These are phyloP conservation scores for Stichodactyla helianthus DNA, from an alignment of 64 coral and sea anemone genomes.

Conservation along the genomic window DNA sequence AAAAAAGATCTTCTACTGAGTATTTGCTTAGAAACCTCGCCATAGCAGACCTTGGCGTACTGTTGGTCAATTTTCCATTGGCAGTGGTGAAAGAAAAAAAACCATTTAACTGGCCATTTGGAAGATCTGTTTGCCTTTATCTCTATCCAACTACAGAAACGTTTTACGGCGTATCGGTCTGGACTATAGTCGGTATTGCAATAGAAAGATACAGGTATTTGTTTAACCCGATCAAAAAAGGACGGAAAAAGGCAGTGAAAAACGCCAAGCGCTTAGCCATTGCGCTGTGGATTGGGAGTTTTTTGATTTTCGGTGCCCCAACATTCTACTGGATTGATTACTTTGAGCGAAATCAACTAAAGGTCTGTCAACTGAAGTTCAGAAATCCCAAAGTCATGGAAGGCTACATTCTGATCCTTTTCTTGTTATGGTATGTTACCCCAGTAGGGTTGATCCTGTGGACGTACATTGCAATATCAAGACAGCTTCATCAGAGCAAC, in stretches of 20 bases:
- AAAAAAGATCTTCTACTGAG: slow-evolving; percentile 38
- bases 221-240: not conserved
- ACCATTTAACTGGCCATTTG: slow-evolving; percentile 56
- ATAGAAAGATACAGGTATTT: slow-evolving; percentile 55
- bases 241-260: not conserved
- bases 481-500: slow-evolving; percentile 31
- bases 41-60: slow-evolving; percentile 52
- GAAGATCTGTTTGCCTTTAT: slow-evolving; percentile 42
- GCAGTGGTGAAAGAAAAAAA: slow-evolving; percentile 38
- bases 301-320: slow-evolving; percentile 33
- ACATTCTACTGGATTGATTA: slow-evolving; percentile 40
- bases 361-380: not conserved
- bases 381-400: not conserved
- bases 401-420: slow-evolving; percentile 10
- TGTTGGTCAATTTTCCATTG: slow-evolving; percentile 49
- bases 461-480: slow-evolving; percentile 47
- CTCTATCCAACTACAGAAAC: slow-evolving; percentile 41
- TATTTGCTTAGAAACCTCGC: slow-evolving; percentile 51
- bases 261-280: not conserved
- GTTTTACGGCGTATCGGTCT: slow-evolving; percentile 49
- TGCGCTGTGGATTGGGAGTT: slow-evolving; percentile 36
- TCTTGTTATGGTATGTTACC: slow-evolving; percentile 18
- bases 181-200: slow-evolving; percentile 50
- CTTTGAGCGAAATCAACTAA: not conserved
- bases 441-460: slow-evolving; percentile 39